These are phyloP conservation scores for Myocastor coypus DNA, from an alignment of 2,113 vertebrate species.

Conservation along the genomic window DNA sequence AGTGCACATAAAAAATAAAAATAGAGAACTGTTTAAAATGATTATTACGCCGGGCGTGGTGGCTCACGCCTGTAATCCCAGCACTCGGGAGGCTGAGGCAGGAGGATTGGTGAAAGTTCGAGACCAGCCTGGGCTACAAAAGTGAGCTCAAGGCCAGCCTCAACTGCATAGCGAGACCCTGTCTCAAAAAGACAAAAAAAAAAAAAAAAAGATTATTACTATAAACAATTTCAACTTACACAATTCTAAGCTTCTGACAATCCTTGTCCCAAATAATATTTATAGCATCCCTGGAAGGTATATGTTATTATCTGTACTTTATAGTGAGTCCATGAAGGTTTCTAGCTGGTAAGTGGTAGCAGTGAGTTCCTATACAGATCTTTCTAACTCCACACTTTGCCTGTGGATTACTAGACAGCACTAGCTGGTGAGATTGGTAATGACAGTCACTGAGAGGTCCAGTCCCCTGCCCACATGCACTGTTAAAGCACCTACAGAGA, in stretches of 20 bases:
- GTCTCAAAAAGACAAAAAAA: too few relatives aligned
- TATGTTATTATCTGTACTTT: neutral
- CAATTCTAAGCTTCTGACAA: conserved; percentile 17
- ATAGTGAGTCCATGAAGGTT: neutral
- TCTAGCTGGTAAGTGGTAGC: neutral
- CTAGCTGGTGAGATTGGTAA: neutral
- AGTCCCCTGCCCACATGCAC: neutral
- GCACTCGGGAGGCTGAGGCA: too few relatives aligned
- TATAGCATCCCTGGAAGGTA: neutral
- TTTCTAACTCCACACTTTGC: neutral
- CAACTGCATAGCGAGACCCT: too few relatives aligned
- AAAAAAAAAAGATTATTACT: neutral
- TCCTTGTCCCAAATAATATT: neutral
- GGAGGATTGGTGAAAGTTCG: too few relatives aligned
- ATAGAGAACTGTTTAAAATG: neutral
- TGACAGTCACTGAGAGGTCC: neutral
- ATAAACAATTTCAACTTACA: conserved; percentile 15
- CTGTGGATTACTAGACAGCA: neutral
- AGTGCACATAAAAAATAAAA: neutral
- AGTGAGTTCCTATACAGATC: neutral
- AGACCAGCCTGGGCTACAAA: too few relatives aligned
- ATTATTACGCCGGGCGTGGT: too few relatives aligned
- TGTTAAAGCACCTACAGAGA: neutral
- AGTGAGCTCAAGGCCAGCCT: too few relatives aligned
- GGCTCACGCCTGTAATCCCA: too few relatives aligned